These are phyloP conservation scores for Vulpes vulpes DNA, from an alignment of 2,113 vertebrate species.

Conservation along the genomic window DNA sequence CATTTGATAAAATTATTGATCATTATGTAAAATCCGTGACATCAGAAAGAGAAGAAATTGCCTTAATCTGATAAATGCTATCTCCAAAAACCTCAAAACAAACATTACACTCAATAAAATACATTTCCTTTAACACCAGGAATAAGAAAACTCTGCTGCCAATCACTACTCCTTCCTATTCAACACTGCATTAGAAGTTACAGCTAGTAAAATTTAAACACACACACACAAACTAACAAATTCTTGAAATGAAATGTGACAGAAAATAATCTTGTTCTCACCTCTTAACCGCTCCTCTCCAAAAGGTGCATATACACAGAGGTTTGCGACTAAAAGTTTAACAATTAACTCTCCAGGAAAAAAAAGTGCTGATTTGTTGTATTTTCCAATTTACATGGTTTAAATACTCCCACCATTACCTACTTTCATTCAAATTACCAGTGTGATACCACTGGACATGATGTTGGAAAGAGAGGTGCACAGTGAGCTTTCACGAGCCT, in stretches of 20 bases:
- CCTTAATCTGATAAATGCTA: background rate
- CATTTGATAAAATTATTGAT: background rate
- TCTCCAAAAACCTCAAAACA: background rate
- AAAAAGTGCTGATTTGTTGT: background rate
- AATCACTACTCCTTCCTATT: background rate
- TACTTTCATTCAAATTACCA: background rate
- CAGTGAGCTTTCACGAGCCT: background rate
- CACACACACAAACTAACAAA: background rate
- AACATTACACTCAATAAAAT: background rate
- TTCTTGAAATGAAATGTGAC: background rate
- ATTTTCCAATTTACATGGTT: background rate
- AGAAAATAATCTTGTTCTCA: background rate
- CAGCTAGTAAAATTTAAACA: background rate
- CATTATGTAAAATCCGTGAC: background rate
- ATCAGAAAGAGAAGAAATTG: background rate
- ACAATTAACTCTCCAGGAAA: background rate
- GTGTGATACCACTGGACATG: background rate
- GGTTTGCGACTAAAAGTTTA: background rate
- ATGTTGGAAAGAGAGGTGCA: background rate
- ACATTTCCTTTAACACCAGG: background rate
- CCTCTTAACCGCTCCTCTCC: background rate
- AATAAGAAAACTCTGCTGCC: background rate
- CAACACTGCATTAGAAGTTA: background rate
- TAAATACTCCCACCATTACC: background rate
- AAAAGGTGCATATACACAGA: background rate